Evolutionary conservation across 2,888 invertebrate species (phyloP), one percentile per base, ranked within the genome.

Genomic region (Macrophya annulata): DNA sequence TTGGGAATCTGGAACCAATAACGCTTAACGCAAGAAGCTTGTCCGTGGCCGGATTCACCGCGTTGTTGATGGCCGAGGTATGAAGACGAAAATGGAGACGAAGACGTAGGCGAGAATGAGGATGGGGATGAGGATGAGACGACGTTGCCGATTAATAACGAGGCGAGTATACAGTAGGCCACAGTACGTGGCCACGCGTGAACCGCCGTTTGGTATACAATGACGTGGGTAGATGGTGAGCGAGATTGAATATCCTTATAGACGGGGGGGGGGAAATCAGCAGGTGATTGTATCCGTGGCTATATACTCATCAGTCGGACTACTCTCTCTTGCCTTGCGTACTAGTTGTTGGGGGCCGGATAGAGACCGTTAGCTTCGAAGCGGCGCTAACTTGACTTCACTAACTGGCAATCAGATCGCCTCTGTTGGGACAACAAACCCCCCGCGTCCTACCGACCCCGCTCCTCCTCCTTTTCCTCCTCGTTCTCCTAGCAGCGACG

Each of bases 381-480:
- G 89, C 89, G 90, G 89, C 88, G 89, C 90, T 91, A 92, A 92
- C 90, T 92, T 89, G 88, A 88, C 89, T 90, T 87, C 89, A 85
- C 90, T 91, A 92, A 92, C 92, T 90, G 91, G 91, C 92, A 92
- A 92, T 92, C 92, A 92, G 92, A 93, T 92, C 91, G 90, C 90
- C 90, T 90, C 89, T 92, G 92, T 92, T 91, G 90, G 92, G 90
- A 91, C 92, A 91, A 91, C 92, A 92, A 90, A 91, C 90, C 88
- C 76, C 85, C 86, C 62, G 74, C 40, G 43, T 79, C 65, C 51
- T 85, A 45, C 87, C 74, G 85, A 82, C 86, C 84, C 86, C 84
- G 77, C 86, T 15, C 84, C 51, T 68, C 85, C 79, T 86, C 85
- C 45, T 51, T 40, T 9, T 55, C 59, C 15, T 21, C 55, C 10